Conservation (phyloP, 2,113 vertebrate genomes). For the Phrynosoma platyrhinos region DNA sequence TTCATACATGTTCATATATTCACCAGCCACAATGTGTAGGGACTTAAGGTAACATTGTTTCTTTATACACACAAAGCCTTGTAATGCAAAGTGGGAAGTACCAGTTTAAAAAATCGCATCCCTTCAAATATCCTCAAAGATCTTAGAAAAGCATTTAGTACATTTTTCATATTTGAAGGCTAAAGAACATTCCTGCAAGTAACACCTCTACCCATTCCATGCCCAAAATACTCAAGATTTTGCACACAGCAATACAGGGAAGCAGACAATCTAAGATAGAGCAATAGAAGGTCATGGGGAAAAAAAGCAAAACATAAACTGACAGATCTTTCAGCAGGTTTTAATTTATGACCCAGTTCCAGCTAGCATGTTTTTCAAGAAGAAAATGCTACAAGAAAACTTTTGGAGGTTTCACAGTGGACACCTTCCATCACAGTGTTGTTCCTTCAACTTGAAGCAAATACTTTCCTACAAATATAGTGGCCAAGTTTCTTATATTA, state of each 20-base stretch:
- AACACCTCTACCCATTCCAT: not conserved
- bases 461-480: not conserved
- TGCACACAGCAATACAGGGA: not conserved
- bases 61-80: not conserved
- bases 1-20: too few relatives aligned
- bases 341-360: constrained; percentile 63
- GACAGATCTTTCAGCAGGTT: constrained; percentile 60
- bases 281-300: constrained; percentile 13
- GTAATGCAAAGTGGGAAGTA: not conserved
- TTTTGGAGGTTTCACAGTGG: constrained; percentile 44
- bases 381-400: constrained; percentile 33
- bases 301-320: constrained; percentile 36
- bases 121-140: not conserved
- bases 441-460: constrained; percentile 27
- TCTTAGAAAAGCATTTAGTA: not conserved
- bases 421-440: not conserved
- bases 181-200: too few relatives aligned
- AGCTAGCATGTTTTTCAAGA: constrained; percentile 44
- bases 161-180: rapidly evolving
- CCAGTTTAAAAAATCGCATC: not conserved
- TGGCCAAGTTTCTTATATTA: not conserved
- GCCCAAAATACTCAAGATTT: constrained; percentile 45
- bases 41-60: not conserved
- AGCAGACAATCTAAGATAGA: constrained; percentile 28
- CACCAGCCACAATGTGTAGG: not conserved